phyloP scores from a whole-genome alignment of 2,113 vertebrate species.

The Sander vitreus region DNA sequence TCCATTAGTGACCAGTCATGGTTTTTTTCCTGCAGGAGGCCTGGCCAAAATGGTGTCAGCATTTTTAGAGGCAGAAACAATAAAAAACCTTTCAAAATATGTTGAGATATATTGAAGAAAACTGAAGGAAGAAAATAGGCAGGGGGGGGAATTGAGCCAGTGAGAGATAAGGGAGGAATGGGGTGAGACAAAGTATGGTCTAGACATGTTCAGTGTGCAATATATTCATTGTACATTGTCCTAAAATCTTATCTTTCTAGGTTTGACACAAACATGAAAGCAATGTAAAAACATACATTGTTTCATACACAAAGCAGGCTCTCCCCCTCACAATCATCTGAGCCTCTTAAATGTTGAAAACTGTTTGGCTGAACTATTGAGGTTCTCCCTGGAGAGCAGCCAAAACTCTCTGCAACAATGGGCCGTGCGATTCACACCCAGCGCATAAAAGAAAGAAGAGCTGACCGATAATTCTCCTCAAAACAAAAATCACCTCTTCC shows the following conservation, averaged over 20 bases:
- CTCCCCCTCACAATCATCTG: not conserved
- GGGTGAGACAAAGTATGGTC: not conserved
- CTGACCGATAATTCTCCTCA: constrained; percentile 50
- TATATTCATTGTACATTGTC: not conserved
- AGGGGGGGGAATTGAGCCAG: not conserved
- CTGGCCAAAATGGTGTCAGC: constrained; percentile 14
- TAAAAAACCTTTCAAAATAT: constrained; percentile 10
- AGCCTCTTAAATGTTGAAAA: constrained; percentile 6
- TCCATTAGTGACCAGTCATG: not conserved
- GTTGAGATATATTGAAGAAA: not conserved
- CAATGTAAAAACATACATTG: not conserved
- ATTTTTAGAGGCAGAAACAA: constrained; percentile 11
- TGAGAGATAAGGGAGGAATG: not conserved
- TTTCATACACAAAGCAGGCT: not conserved
- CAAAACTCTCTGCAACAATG: constrained; percentile 21
- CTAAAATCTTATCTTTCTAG: not conserved
- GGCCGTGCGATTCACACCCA: constrained; percentile 14
- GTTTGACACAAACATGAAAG: not conserved
- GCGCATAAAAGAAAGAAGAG: constrained; percentile 12
- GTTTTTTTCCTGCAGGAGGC: not conserved
- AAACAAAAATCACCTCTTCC: constrained; percentile 56
- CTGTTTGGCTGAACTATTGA: constrained; percentile 39
- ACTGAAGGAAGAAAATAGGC: not conserved
- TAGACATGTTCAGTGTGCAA: constrained; percentile 1
- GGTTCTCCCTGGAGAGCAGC: constrained; percentile 23